Conservation (phyloP, 1,140 invertebrate genomes). For the Anastrepha obliqua region DNA sequence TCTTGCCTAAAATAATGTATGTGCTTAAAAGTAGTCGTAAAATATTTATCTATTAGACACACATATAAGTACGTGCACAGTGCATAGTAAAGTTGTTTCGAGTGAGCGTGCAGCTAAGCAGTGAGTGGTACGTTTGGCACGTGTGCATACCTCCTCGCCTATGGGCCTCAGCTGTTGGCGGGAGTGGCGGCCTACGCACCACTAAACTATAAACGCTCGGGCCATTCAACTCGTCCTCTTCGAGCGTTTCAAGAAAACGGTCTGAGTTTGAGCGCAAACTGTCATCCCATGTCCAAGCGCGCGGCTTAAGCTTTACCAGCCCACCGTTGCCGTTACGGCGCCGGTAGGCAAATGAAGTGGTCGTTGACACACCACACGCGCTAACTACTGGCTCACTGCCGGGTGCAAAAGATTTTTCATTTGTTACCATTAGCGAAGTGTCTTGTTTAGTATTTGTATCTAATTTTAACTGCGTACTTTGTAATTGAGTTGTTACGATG, state of each 20-base stretch:
- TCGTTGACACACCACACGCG: background rate
- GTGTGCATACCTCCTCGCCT: conserved; percentile 6
- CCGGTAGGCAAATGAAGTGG: background rate
- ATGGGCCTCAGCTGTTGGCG: conserved; percentile 64
- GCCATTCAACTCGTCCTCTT: conserved; percentile 63
- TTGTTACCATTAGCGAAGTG: background rate
- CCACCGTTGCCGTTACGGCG: conserved; percentile 29
- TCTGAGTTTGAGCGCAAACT: conserved; percentile 73
- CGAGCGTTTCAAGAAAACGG: conserved; percentile 72
- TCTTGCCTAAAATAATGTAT: background rate
- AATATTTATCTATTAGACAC: background rate
- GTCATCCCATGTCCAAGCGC: conserved; percentile 73
- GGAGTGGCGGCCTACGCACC: conserved; percentile 64
- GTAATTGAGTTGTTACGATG: conserved; percentile 42
- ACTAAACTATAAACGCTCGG: conserved; percentile 37
- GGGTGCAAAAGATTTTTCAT: background rate
- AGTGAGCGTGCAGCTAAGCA: background rate
- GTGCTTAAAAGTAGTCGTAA: no score
- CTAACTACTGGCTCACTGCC: background rate
- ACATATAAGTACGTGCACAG: background rate
- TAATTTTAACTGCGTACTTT: conserved; percentile 41
- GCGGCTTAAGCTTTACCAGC: conserved; percentile 45
- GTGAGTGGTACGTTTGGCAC: background rate
- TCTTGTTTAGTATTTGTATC: background rate
- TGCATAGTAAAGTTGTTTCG: background rate